phyloP scores from a whole-genome alignment of 1,140 invertebrate genomes.

The Nomia melanderi region DNA sequence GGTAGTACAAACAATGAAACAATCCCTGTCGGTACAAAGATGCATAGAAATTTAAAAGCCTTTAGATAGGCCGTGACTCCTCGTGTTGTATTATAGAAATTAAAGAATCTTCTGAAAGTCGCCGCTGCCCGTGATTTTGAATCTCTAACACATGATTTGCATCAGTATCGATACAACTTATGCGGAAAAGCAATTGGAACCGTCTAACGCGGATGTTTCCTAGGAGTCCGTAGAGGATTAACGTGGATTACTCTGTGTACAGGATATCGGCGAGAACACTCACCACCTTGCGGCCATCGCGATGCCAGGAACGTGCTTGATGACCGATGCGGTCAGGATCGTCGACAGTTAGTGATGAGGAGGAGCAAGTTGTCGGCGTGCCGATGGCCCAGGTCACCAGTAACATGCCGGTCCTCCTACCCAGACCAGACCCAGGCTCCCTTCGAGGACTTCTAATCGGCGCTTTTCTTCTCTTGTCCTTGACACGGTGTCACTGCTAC shows the following conservation, averaged over 20 bases:
- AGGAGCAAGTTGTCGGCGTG: conserved; percentile 64
- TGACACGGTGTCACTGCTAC: conserved; percentile 62
- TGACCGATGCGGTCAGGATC: conserved; percentile 61
- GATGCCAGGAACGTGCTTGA: conserved; percentile 65
- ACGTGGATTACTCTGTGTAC: conserved; percentile 54
- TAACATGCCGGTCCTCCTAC: conserved; percentile 74
- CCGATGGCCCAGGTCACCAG: conserved; percentile 69
- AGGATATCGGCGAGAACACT: conserved; percentile 57
- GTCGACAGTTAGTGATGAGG: conserved; percentile 70
- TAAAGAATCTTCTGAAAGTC: too few species aligned
- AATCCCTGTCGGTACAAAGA: too few species aligned
- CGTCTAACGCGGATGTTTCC: conserved; percentile 14
- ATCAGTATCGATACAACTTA: background rate
- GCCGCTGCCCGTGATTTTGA: too few species aligned
- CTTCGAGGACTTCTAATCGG: conserved; percentile 69
- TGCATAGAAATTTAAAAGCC: too few species aligned
- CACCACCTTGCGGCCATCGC: conserved; percentile 55
- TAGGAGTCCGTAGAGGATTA: conserved; percentile 46
- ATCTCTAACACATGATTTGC: too few species aligned
- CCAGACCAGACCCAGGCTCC: conserved; percentile 56
- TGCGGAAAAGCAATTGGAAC: background rate
- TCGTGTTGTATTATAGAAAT: too few species aligned
- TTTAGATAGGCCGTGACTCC: too few species aligned
- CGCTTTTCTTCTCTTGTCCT: conserved; percentile 66
- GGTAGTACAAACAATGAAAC: too few species aligned